Percentiles rank a stretch among this genome's conserved stretches.
Evolutionary conservation across 92 coral and sea anemone species (phyloP).

Genomic region (Porites divaricata): DNA sequence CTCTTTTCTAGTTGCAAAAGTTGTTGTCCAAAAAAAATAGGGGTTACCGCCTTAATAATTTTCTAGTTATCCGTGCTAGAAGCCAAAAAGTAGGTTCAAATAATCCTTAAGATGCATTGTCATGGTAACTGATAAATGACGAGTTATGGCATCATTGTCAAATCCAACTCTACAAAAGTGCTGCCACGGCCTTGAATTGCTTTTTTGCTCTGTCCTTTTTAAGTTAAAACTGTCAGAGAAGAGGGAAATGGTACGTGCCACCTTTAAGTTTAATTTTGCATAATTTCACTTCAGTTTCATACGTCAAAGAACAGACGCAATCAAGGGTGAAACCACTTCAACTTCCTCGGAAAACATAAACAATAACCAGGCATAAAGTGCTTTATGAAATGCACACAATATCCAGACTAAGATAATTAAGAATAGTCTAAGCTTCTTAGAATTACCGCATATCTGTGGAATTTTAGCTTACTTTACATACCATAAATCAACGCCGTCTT

Average conservation of each 20-base stretch:
- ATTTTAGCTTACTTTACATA: neutral
- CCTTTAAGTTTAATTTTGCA: too few relatives aligned
- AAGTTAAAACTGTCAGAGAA: neutral
- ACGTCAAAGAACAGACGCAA: neutral
- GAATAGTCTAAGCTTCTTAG: conserved; percentile 13
- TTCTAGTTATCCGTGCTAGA: neutral
- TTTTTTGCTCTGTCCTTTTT: neutral
- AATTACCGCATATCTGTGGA: conserved; percentile 1
- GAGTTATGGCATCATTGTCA: neutral
- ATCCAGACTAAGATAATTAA: neutral
- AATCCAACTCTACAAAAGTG: neutral
- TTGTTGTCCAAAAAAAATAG: neutral
- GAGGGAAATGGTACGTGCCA: too few relatives aligned
- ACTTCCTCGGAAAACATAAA: neutral
- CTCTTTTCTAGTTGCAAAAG: neutral
- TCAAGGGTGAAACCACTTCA: neutral
- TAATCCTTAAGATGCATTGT: neutral
- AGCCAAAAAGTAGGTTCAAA: conserved; percentile 1
- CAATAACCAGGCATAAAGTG: neutral
- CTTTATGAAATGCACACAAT: neutral
- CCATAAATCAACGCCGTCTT: too few relatives aligned
- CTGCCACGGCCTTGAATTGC: neutral
- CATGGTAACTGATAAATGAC: neutral
- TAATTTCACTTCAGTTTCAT: neutral
- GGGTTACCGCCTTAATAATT: neutral